Base-by-base conservation (phyloP, 2,888 invertebrate genomes). In the Xestia c-nigrum region DNA sequence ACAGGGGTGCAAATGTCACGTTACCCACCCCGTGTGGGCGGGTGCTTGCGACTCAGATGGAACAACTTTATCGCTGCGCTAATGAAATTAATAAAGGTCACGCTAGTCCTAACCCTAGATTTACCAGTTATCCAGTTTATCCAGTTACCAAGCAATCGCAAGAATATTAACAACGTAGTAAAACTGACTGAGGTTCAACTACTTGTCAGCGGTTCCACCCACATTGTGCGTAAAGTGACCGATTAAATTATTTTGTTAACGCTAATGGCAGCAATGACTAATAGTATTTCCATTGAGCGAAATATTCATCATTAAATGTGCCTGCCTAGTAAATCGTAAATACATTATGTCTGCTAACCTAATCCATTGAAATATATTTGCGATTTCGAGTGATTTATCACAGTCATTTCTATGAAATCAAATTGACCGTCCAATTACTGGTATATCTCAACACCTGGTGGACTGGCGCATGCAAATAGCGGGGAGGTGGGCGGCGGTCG, bases 41-140 rank as follows among this genome's bases (percentile, higher is more conserved):
- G 64, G 64, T 87, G 80, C 86, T 86, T 78, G 86, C 82, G 81
- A 82, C 85, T 89, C 87, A 81, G 88, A 87, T 87, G 85, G 85
- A 86, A 86, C 85, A 88, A 85, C 89, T 88, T 79, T 88, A 90
- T 89, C 88, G 86, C 87, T 81, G 78, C 84, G 81, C 89, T 92
- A 92, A 93, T 93, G 87, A 89, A 91, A 91, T 91, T 92, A 92
- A 90, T 91, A 89, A 91, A 92, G 90, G 90, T 90, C 89, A 87
- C 76, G 88, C 74, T 83, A 89, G 84, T 83, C 85, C 87, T 87
- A 89, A 83, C 83, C 85, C 86, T 87, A 85, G 84, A 86, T 87
- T 85, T 81, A 76, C 83, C 88, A 14, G n/a, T n/a, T n/a, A n/a
- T n/a, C n/a, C n/a, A n/a, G 72, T 69, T 71, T 81, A 77, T 68